phyloP scores from a whole-genome alignment of 2,797 vertebrate genomes.

The Oreochromis grahami region DNA sequence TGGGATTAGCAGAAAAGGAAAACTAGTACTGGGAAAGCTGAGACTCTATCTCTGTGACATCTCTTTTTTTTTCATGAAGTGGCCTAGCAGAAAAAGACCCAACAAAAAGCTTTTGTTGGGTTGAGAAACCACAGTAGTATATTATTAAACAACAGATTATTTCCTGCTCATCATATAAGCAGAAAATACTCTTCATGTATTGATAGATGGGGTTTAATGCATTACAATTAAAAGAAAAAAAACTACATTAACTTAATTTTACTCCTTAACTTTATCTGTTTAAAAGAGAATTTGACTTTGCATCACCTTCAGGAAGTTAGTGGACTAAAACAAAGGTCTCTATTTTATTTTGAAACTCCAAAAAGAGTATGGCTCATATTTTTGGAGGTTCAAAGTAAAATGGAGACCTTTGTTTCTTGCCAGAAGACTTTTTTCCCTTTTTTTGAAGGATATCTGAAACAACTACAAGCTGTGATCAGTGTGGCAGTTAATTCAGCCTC shows the following conservation, averaged over 20 bases:
- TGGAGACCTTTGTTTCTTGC: background rate
- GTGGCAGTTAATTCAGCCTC: background rate
- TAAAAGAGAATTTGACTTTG: background rate
- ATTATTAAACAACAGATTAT: conserved; percentile 50
- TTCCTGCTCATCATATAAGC: background rate
- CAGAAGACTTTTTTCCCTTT: background rate
- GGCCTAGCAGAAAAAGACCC: conserved; percentile 42
- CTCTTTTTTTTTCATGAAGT: conserved; percentile 33
- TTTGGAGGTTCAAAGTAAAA: background rate
- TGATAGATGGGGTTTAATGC: background rate
- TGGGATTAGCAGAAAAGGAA: conserved; percentile 1
- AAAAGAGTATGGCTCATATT: background rate
- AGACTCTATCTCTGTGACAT: conserved; percentile 37
- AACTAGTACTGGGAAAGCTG: background rate
- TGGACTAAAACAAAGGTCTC: background rate
- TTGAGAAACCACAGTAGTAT: conserved; percentile 5
- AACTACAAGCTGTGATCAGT: conserved; percentile 4
- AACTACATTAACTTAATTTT: background rate
- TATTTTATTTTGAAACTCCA: background rate
- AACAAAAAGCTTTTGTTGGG: conserved; percentile 55
- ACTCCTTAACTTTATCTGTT: background rate
- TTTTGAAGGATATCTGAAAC: background rate
- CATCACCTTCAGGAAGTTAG: background rate
- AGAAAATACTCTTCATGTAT: background rate
- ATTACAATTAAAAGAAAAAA: background rate